Evolutionary conservation across 1,140 invertebrate genomes (phyloP).

Genomic region (Neoseiulus cucumeris): DNA sequence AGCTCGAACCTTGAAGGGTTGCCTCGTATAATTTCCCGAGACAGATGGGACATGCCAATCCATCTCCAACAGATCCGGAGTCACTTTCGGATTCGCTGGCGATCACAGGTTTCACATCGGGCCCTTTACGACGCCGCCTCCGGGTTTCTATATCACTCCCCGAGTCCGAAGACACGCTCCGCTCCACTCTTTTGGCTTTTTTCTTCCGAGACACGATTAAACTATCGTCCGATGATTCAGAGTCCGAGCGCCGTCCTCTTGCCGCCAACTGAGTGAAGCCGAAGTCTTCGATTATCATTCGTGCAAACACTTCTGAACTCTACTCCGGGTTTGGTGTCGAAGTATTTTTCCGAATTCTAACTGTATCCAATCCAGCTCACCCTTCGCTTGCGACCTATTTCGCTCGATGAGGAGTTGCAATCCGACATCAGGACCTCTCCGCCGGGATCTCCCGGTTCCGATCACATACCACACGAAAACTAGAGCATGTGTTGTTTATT

Average conservation of each 20-base stretch:
- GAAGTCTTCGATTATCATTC: neutral
- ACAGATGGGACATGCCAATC: neutral
- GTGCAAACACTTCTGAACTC: neutral
- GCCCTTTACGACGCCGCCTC: neutral
- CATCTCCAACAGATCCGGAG: neutral
- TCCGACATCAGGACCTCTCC: too few species aligned
- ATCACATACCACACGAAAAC: too few species aligned
- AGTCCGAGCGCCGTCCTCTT: slow-evolving; percentile 70
- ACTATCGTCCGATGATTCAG: slow-evolving; percentile 26
- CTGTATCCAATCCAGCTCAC: too few species aligned
- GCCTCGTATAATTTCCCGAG: neutral
- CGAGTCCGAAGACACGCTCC: neutral
- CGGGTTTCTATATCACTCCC: neutral
- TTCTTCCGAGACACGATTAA: neutral
- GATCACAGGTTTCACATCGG: neutral
- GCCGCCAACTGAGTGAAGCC: slow-evolving; percentile 18
- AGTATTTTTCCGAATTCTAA: neutral
- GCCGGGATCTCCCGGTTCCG: too few species aligned
- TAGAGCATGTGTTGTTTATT: too few species aligned
- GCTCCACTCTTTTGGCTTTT: neutral
- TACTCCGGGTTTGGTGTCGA: neutral
- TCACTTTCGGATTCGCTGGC: neutral
- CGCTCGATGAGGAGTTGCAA: too few species aligned
- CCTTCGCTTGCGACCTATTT: too few species aligned
- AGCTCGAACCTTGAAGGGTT: neutral